Percentiles rank a stretch among this genome's conserved stretches.
These are phyloP conservation scores for Cydia strobilella DNA, from an alignment of 1,140 invertebrate species.

Conservation along the genomic window DNA sequence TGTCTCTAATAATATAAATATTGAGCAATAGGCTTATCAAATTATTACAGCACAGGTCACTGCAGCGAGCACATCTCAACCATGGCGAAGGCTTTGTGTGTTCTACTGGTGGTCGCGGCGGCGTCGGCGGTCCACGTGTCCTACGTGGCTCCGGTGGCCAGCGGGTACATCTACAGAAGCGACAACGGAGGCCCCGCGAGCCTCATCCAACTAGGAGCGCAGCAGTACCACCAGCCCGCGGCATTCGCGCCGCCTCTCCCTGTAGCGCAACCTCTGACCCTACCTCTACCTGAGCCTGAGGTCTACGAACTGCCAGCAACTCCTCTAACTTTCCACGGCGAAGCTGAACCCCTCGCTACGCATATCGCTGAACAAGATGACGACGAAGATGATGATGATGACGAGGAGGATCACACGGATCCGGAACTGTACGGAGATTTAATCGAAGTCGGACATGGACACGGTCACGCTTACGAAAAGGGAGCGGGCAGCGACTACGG, in stretches of 20 bases:
- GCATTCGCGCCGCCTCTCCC: slow-evolving; percentile 56
- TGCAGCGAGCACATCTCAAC: slow-evolving; percentile 50
- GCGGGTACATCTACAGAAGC: slow-evolving; percentile 79
- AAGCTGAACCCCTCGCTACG: slow-evolving; percentile 60
- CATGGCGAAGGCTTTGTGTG: slow-evolving; percentile 53
- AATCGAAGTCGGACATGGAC: slow-evolving; percentile 46
- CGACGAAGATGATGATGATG: slow-evolving; percentile 38
- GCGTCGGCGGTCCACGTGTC: slow-evolving; percentile 58
- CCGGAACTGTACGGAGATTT: slow-evolving; percentile 37
- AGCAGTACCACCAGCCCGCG: slow-evolving; percentile 59
- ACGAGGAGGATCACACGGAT: slow-evolving; percentile 54
- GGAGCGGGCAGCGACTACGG: slow-evolving; percentile 67
- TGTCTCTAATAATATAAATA: slow-evolving; percentile 73
- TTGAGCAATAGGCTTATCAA: slow-evolving; percentile 69
- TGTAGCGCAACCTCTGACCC: slow-evolving; percentile 46
- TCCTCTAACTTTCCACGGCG: slow-evolving; percentile 62
- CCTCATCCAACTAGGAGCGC: slow-evolving; percentile 72
- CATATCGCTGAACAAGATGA: slow-evolving; percentile 63
- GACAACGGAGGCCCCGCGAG: slow-evolving; percentile 76
- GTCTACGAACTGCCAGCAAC: slow-evolving; percentile 60
- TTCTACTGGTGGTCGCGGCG: slow-evolving; percentile 50
- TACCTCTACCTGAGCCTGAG: slow-evolving; percentile 35
- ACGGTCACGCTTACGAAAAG: slow-evolving; percentile 51
- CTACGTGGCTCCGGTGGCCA: slow-evolving; percentile 59
- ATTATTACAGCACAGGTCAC: slow-evolving; percentile 65